These are phyloP conservation scores for Pocillopora verrucosa DNA, from an alignment of 64 coral and sea anemone species.

Conservation along the genomic window DNA sequence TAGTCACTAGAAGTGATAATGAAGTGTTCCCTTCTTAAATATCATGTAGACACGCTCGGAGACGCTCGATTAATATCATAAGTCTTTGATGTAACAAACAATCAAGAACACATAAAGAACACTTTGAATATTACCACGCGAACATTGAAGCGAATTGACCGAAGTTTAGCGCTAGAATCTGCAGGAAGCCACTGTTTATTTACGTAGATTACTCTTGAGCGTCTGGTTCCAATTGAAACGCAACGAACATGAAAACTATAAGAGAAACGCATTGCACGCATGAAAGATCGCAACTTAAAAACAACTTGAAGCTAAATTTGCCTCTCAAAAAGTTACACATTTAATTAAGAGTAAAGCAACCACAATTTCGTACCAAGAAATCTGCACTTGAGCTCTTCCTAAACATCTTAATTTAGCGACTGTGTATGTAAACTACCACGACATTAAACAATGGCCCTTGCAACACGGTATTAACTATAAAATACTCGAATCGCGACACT, in stretches of 20 bases:
- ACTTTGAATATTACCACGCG: background rate
- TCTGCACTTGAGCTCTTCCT: background rate
- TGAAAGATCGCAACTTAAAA: background rate
- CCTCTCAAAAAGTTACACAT: background rate
- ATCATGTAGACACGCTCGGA: background rate
- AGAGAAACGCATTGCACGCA: background rate
- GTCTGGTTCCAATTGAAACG: background rate
- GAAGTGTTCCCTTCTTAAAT: background rate
- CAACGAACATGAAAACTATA: background rate
- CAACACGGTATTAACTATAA: background rate
- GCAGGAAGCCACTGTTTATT: constrained; percentile 4
- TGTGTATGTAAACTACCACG: background rate
- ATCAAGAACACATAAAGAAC: background rate
- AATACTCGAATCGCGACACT: background rate
- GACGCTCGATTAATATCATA: background rate
- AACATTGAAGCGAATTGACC: background rate
- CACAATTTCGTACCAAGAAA: background rate
- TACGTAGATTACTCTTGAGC: background rate
- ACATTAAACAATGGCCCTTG: too few species aligned
- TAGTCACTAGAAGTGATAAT: background rate
- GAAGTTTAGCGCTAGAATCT: background rate
- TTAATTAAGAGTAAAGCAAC: background rate
- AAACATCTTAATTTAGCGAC: background rate
- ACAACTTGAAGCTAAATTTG: background rate
- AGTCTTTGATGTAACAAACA: background rate